Base-by-base conservation (phyloP, 2,888 invertebrate genomes). In the Diadegma fenestrale region DNA sequence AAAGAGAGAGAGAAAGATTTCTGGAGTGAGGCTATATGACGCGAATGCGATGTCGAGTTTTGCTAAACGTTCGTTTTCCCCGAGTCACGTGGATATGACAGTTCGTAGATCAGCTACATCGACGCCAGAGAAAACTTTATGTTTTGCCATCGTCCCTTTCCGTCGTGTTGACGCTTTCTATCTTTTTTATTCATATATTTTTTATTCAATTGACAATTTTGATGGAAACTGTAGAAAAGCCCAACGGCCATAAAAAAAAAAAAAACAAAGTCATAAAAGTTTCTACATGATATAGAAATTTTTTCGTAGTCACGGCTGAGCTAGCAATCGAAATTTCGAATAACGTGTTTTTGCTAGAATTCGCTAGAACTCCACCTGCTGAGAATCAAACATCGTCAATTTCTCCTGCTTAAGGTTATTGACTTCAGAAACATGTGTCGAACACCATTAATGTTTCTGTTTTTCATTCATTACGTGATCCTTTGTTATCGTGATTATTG, bases 61-160 rank as follows among this genome's bases (percentile, higher is more conserved):
- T 73, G 54, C 73, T 78, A 82, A 80, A 80, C 43, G 76, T 63
- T 72, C 76, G 72, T 72, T 87, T 82, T 84, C 64, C 79, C 72
- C 72, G 77, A 85, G 89, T 91, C 91, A 90, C 90, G 89, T 91
- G 90, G 88, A 91, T 87, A 86, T 91, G 92, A 92, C 91, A 91
- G 89, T 88, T 91, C 83, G 80, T 84, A 76, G 85, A 87, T 86
- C 82, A 85, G 75, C 80, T 87, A 80, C 80, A 83, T 80, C 80
- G 69, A 81, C 51, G 75, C 77, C 75, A 61, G 19, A 33, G 45
- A 12, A 58, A 48, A 10, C 17, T 26, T 69, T 19, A 37, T 37
- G 78, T 41, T 77, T 64, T 80, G 17, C 48, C 30, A 30, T 58
- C 72, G 30, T 33, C 22, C 43, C 41, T 76, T 78, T 30, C 37